Conservation (phyloP, 2,888 invertebrate species). For the Drosophila antonietae region DNA sequence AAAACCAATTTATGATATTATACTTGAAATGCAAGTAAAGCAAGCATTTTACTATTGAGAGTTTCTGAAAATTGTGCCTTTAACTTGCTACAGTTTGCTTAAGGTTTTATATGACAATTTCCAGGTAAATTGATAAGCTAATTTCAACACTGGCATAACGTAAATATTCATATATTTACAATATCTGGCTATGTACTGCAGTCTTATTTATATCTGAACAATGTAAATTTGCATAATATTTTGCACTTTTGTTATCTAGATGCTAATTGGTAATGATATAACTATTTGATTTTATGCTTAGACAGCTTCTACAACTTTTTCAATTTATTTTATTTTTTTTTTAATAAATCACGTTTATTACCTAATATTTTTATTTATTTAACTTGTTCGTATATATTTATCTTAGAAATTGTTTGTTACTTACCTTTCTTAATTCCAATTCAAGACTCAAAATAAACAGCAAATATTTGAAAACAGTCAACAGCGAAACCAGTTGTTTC, state of each 20-base stretch:
- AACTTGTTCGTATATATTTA: not conserved
- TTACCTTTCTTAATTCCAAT: conserved; percentile 50
- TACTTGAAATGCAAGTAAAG: not conserved
- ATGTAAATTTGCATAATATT: not conserved
- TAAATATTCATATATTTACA: not conserved
- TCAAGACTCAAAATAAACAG: conserved; percentile 24
- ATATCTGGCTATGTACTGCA: not conserved
- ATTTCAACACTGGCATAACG: not conserved
- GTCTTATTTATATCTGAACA: not conserved
- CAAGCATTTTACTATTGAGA: not conserved
- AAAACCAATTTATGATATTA: not conserved
- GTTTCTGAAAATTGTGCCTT: not conserved
- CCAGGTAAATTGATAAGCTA: not conserved
- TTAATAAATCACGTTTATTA: conserved; percentile 8
- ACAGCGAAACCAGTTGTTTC: conserved; percentile 27
- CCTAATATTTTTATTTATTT: not conserved
- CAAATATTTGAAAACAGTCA: conserved; percentile 31
- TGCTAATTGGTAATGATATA: not conserved
- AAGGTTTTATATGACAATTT: not conserved
- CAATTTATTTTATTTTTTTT: not conserved
- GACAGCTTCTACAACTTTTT: no score
- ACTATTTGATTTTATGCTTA: not conserved
- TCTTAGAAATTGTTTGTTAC: conserved; percentile 20
- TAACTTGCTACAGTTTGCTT: not conserved
- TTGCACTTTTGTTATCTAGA: not conserved